A percentile compares a stretch with the other conserved stretches of the same genome.
These are phyloP conservation scores for Neolamprologus brichardi DNA, from an alignment of 2,113 vertebrate species.

Conservation along the genomic window DNA sequence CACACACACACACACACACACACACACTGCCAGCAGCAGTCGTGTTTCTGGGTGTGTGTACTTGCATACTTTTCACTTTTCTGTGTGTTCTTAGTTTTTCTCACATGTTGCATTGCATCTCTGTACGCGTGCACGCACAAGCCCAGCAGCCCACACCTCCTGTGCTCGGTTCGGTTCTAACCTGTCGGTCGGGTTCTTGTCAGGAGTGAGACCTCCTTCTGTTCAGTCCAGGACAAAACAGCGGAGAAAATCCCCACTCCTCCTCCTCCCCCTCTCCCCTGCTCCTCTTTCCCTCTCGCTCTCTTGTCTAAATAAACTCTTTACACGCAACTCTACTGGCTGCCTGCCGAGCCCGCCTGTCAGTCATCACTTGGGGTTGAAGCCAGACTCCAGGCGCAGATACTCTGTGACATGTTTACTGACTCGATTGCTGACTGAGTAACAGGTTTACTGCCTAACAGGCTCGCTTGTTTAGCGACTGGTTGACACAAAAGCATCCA, in stretches of 20 bases:
- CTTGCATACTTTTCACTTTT: not conserved
- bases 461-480: not conserved
- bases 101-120: not conserved
- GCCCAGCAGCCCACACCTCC: not conserved
- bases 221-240: slow-evolving; percentile 7
- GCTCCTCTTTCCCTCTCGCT: not conserved
- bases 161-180: not conserved
- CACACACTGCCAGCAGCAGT: not conserved
- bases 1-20: not conserved
- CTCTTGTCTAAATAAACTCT: slow-evolving; percentile 58
- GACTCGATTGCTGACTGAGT: not conserved
- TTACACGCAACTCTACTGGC: slow-evolving; percentile 50
- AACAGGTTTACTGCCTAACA: not conserved
- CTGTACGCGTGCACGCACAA: not conserved
- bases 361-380: slow-evolving; percentile 21
- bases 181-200: not conserved
- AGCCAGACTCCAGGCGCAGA: not conserved
- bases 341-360: slow-evolving; percentile 22
- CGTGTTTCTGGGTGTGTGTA: not conserved
- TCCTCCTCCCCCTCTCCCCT: not conserved
- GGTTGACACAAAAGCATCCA: not conserved
- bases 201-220: slow-evolving; percentile 20
- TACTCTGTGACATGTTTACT: not conserved
- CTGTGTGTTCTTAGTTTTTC: not conserved
- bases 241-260: not conserved